Evolutionary conservation across 2,888 invertebrate species (phyloP), one percentile per base, ranked within the genome.

Genomic region (Amblyteles armatorius): DNA sequence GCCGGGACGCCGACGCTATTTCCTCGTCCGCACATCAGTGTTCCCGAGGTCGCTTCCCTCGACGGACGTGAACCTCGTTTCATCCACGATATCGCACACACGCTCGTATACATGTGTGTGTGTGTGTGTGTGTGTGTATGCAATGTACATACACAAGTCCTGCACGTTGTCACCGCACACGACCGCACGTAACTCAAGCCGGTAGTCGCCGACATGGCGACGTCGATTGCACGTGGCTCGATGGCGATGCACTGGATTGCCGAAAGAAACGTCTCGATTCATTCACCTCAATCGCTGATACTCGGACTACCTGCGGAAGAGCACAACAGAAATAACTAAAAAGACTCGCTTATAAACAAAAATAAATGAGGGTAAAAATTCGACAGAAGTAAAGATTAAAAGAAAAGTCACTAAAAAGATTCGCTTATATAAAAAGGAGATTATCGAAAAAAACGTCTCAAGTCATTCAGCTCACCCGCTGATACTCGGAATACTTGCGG

Each of bases 41-140:
- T 88, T 89, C 89, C 87, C 90, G 90, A 90, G 90, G 90, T 88
- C 86, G 88, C 88, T 90, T 88, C 84, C 90, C 91, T 90, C 90
- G 90, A 88, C 88, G 90, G 87, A 88, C 88, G 88, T 65, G n/a
- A 44, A 50, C 60, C 73, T 79, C 63, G 67, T 40, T 16, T 19
- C n/a, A 36, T 73, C 65, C 19, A 6, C 19, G 60, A 9, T 52
- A 40, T 7, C 22, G 3, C 33, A 67, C 5, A 33, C 33, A 67
- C 5, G 5, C n/a, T 52, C 50, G 36, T 52, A 57, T 67, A 48
- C 16, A 72, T 67, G 36, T 33, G 60, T 50, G 85, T 85, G 85
- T 11, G 26, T 68, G 57, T 60, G 36, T 48, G 29, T 36, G 67
- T 22, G 33, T 13, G 33, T 55, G n/a, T 3, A 13, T 16, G 22